phyloP scores from a whole-genome alignment of 2,797 vertebrate genomes.

The Periophthalmus magnuspinnatus region DNA sequence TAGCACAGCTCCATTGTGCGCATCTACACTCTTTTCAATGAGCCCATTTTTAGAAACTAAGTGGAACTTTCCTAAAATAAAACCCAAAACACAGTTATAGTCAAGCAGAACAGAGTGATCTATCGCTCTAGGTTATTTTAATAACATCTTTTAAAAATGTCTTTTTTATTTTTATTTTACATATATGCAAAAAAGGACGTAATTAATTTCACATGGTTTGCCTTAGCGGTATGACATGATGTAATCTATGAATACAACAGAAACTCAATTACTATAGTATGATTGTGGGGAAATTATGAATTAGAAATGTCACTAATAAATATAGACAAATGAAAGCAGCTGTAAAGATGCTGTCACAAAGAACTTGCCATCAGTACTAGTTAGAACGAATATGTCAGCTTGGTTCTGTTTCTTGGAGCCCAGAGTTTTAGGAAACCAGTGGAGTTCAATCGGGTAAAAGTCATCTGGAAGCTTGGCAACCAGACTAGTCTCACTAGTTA shows the following conservation, averaged over 20 bases:
- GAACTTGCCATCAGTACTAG: slow-evolving; percentile 90
- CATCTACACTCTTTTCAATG: slow-evolving; percentile 94
- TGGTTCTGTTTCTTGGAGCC: slow-evolving; percentile 88
- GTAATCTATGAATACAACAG: too few relatives aligned
- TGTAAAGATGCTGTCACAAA: slow-evolving; percentile 10
- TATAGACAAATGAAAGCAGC: neutral
- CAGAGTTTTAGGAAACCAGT: slow-evolving; percentile 91
- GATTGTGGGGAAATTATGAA: neutral
- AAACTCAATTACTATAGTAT: too few relatives aligned
- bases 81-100: slow-evolving; percentile 8
- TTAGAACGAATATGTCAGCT: slow-evolving; percentile 90
- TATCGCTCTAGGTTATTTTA: too few relatives aligned
- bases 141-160: too few relatives aligned
- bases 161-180: too few relatives aligned
- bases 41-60: slow-evolving; percentile 88
- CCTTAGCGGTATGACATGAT: too few relatives aligned
- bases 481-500: slow-evolving; percentile 84
- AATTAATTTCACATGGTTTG: too few relatives aligned
- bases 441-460: slow-evolving; percentile 89
- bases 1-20: slow-evolving; percentile 92
- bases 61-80: slow-evolving; percentile 89
- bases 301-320: neutral
- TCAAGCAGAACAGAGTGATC: neutral
- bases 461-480: slow-evolving; percentile 88
- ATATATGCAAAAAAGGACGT: too few relatives aligned